phyloP scores from a whole-genome alignment of 2,113 vertebrate species.

The Archilochus colubris region DNA sequence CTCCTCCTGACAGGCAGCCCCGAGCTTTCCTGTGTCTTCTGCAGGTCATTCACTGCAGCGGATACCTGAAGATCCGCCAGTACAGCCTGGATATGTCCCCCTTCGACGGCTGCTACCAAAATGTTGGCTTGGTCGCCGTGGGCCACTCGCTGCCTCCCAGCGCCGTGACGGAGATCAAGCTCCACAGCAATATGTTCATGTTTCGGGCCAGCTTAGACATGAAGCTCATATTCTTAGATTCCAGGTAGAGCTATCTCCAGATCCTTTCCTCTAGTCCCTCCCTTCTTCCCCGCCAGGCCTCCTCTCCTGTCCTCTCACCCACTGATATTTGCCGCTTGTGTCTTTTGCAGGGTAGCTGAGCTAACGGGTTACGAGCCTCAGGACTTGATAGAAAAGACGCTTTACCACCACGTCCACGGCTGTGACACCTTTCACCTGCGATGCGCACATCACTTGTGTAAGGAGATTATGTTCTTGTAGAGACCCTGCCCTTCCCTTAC shows the following conservation, averaged over 20 bases:
- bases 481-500: not conserved
- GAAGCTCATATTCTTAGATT: slow-evolving; percentile 98
- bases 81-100: slow-evolving; percentile 98
- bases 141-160: slow-evolving; percentile 95
- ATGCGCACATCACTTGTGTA: slow-evolving; percentile 95
- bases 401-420: slow-evolving; percentile 97
- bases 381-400: slow-evolving; percentile 98
- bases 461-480: slow-evolving; percentile 69
- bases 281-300: not conserved
- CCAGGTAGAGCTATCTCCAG: slow-evolving; percentile 80
- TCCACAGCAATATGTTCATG: slow-evolving; percentile 99
- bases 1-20: not conserved
- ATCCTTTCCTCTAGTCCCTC: not conserved
- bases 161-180: slow-evolving; percentile 95
- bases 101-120: slow-evolving; percentile 98
- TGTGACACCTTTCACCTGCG: slow-evolving; percentile 97
- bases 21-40: not conserved
- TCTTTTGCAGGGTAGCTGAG: slow-evolving; percentile 87
- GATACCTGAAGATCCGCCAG: slow-evolving; percentile 97
- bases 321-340: not conserved
- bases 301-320: not conserved
- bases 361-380: slow-evolving; percentile 98
- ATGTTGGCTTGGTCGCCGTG: slow-evolving; percentile 96
- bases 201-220: slow-evolving; percentile 97
- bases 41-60: slow-evolving; percentile 97